Conservation (phyloP, 1,140 invertebrate genomes). For the Papilio aristodemus region DNA sequence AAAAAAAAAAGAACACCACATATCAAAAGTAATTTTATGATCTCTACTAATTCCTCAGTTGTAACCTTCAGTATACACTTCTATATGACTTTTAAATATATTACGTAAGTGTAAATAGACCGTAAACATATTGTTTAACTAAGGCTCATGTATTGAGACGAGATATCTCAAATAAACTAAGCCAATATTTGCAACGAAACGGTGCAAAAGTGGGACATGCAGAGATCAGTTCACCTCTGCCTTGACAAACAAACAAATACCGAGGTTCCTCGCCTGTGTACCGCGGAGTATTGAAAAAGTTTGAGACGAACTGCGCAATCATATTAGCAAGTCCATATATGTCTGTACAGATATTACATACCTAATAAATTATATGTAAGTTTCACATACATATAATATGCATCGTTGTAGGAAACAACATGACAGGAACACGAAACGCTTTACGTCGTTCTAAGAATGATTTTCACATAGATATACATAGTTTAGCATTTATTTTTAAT, state of each 20-base stretch:
- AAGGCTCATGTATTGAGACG: background rate
- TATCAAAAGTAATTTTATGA: too few relatives aligned
- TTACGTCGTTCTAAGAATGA: too few relatives aligned
- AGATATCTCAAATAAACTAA: background rate
- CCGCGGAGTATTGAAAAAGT: background rate
- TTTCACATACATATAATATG: too few relatives aligned
- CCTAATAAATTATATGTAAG: background rate
- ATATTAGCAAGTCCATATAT: background rate
- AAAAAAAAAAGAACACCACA: too few relatives aligned
- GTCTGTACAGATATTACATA: background rate
- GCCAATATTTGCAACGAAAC: constrained; percentile 3
- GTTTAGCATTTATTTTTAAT: too few relatives aligned
- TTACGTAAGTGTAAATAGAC: background rate
- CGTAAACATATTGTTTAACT: background rate
- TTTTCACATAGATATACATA: too few relatives aligned
- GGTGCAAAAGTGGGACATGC: constrained; percentile 2
- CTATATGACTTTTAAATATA: background rate
- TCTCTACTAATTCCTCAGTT: too few relatives aligned
- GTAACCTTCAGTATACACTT: background rate
- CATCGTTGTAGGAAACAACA: too few relatives aligned
- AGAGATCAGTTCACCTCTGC: background rate
- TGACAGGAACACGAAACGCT: too few relatives aligned
- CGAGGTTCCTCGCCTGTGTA: background rate
- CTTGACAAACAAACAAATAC: background rate
- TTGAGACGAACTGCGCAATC: background rate